Percentiles rank a stretch among this genome's conserved stretches.
phyloP scores from a whole-genome alignment of 2,113 vertebrate genomes.

The Tragulus kanchil region DNA sequence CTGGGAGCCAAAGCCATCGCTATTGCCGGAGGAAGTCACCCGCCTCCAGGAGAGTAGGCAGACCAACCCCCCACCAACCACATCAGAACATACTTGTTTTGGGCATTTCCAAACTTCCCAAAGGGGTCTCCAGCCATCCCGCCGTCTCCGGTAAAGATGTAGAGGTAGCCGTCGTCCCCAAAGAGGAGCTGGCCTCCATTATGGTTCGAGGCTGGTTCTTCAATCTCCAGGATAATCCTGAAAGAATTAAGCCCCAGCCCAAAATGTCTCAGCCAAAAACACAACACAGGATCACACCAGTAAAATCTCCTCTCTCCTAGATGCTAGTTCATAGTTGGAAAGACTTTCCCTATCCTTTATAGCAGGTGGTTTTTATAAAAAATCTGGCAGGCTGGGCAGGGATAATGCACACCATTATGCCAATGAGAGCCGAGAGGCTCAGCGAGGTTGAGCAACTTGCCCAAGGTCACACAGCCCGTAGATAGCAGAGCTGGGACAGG shows the following conservation, averaged over 20 bases:
- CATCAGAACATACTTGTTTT: conserved; percentile 94
- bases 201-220: conserved; percentile 98
- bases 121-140: conserved; percentile 99
- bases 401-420: not conserved
- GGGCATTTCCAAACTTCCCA: conserved; percentile 95
- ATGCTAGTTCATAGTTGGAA: not conserved
- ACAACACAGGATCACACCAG: not conserved
- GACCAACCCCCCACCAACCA: not conserved
- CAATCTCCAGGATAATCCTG: conserved; percentile 96
- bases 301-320: not conserved
- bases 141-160: conserved; percentile 98
- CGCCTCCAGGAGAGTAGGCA: not conserved
- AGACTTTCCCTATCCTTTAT: not conserved
- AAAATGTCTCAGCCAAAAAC: not conserved
- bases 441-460: not conserved
- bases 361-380: not conserved
- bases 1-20: not conserved
- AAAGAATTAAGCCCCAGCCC: not conserved
- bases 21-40: not conserved
- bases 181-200: conserved; percentile 97
- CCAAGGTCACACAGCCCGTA: not conserved
- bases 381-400: not conserved
- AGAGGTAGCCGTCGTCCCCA: conserved; percentile 95
- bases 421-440: not conserved
- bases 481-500: not conserved